A percentile compares a stretch with the other conserved stretches of the same genome.
Evolutionary conservation across 2,797 vertebrate species (phyloP).

Genomic region (Hemitrygon akajei): DNA sequence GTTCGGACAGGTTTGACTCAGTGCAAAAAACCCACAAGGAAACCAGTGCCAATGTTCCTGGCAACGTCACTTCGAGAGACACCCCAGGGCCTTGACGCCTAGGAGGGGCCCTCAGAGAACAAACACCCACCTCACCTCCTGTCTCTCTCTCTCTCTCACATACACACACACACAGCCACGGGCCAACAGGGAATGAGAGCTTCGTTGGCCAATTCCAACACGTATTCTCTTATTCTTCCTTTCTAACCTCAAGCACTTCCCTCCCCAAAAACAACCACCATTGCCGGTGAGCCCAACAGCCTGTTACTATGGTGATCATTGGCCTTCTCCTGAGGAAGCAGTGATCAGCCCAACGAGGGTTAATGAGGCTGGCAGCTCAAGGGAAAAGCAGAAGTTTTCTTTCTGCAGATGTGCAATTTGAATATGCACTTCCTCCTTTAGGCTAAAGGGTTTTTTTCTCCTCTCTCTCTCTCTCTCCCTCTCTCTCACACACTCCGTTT

Average conservation of each 20-base stretch:
- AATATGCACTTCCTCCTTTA: constrained; percentile 27
- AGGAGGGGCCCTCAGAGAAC: not conserved
- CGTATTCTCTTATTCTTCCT: not conserved
- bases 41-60: too few species aligned
- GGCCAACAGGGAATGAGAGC: not conserved
- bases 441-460: not conserved
- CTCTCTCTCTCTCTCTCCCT: not conserved
- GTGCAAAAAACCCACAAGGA: not conserved
- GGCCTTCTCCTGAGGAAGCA: not conserved
- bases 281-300: not conserved
- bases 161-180: too few species aligned
- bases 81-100: not conserved
- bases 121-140: too few species aligned
- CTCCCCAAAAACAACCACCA: not conserved
- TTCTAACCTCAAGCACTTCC: not conserved
- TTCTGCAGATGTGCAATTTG: not conserved
- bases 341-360: not conserved
- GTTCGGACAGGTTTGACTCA: not conserved
- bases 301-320: not conserved
- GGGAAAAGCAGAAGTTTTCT: not conserved
- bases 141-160: too few species aligned
- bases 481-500: not conserved
- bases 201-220: not conserved
- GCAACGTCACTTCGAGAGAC: too few species aligned
- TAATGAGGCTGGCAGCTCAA: not conserved